Base-by-base conservation (phyloP, 2,888 invertebrate genomes). In the Drosophila gaucha region DNA sequence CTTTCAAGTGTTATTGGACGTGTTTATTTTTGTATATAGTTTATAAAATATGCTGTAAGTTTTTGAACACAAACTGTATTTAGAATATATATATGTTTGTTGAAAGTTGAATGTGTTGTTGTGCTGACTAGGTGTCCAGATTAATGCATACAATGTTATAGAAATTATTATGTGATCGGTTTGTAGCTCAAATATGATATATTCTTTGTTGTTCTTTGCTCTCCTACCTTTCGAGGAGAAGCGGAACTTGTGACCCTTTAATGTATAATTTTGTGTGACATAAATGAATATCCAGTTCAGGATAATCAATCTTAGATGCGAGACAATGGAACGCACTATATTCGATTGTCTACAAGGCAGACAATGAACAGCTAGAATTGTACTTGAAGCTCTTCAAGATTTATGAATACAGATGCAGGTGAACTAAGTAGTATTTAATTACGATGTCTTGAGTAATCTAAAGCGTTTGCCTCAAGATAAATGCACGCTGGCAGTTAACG, bases 321-420 rank as follows among this genome's bases (percentile, higher is more conserved):
- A 73, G 50, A 35, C 60, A 68, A 76, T 79, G 79, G 73, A 85
- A 69, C 77, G 83, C 86, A 90, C 90, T 90, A 85, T 90, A 89
- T 90, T 89, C 90, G 74, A 87, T 90, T 90, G 90, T 90, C 91
- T 91, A 87, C 84, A 62, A 56, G 77, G 87, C 89, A 90, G 90
- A 90, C 91, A 90, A 90, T 80, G 90, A 90, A 90, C 86, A 91
- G 90, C 85, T 80, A 59, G 64, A 78, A 77, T 78, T 58, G 66
- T 68, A 76, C 70, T 71, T 51, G 57, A 67, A 39, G 35, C 41
- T 20, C 33, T 49, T 67, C 68, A 69, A 64, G 60, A 59, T 31
- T 41, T 54, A 63, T 65, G 63, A 63, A 67, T 58, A 56, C 54
- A 52, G 46, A 31, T 59, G 41, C 41, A n/a, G 31, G 26, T 58